Evolutionary conservation across 2,797 vertebrate species (phyloP).

Genomic region (Phaenicophaeus curvirostris): DNA sequence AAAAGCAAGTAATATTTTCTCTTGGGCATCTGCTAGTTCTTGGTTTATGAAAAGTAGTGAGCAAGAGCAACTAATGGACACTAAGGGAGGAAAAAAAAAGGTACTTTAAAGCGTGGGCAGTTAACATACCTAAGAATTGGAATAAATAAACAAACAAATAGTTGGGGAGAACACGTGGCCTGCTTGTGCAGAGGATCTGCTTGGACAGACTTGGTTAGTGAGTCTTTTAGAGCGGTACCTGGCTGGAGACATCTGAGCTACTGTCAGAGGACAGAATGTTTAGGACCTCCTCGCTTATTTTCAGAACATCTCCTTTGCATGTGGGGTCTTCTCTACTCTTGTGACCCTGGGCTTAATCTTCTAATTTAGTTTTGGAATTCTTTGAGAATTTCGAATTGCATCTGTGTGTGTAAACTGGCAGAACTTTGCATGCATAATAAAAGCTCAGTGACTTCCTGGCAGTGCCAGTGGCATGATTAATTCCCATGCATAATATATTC

Average conservation of each 20-base stretch:
- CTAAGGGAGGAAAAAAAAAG: background rate
- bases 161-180: fast-evolving
- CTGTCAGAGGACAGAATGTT: background rate
- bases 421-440: slow-evolving; percentile 18
- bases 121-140: background rate
- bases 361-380: background rate
- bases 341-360: background rate
- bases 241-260: background rate
- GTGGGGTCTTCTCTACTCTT: background rate
- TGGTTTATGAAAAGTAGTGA: background rate
- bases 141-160: background rate
- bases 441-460: slow-evolving; percentile 40
- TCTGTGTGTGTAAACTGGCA: background rate
- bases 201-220: background rate
- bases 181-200: background rate
- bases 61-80: background rate
- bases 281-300: background rate
- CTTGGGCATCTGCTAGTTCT: background rate
- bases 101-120: background rate
- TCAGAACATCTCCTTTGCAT: background rate
- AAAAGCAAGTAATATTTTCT: background rate
- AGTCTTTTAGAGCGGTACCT: background rate
- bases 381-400: background rate
- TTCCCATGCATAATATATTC: slow-evolving; percentile 49
- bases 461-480: slow-evolving; percentile 40